Percentiles rank a stretch among this genome's conserved stretches.
Evolutionary conservation across 2,797 vertebrate species (phyloP).

Genomic region (Pipistrellus pipistrellus): DNA sequence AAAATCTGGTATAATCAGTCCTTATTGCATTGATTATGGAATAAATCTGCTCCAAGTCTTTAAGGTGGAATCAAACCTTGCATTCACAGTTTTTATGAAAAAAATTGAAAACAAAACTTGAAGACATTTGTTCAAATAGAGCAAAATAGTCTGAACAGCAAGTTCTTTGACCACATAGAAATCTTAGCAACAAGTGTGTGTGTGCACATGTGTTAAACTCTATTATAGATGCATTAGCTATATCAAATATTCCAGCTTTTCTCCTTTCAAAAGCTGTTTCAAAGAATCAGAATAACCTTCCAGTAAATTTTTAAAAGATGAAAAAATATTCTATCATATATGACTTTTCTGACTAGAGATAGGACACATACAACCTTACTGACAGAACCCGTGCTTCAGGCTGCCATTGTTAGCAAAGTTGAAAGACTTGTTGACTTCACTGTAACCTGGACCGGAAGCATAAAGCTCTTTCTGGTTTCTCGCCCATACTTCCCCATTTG

Average conservation of each 20-base stretch:
- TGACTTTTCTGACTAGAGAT: slow-evolving; percentile 46
- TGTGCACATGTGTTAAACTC: slow-evolving; percentile 55
- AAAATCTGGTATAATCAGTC: slow-evolving; percentile 23
- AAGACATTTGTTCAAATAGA: slow-evolving; percentile 81
- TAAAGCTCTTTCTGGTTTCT: neutral
- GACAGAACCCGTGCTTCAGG: neutral
- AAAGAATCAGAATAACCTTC: slow-evolving; percentile 69
- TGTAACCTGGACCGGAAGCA: neutral
- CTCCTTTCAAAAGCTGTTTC: slow-evolving; percentile 58
- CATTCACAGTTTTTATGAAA: slow-evolving; percentile 82
- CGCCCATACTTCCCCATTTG: neutral
- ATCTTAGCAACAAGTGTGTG: slow-evolving; percentile 6
- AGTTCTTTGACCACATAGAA: slow-evolving; percentile 80
- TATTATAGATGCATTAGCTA: slow-evolving; percentile 73
- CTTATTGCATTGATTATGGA: slow-evolving; percentile 73
- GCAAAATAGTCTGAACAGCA: slow-evolving; percentile 84
- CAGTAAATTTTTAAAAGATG: slow-evolving; percentile 63
- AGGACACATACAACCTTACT: neutral
- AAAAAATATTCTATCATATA: slow-evolving; percentile 76
- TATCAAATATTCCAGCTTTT: slow-evolving; percentile 79
- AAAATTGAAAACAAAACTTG: slow-evolving; percentile 86
- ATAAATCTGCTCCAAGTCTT: slow-evolving; percentile 71
- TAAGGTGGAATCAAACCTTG: slow-evolving; percentile 81
- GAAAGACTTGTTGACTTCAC: neutral
- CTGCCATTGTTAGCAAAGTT: neutral